A percentile compares a stretch with the other conserved stretches of the same genome.
phyloP scores from a whole-genome alignment of 2,797 vertebrate genomes.

The Novumbra hubbsi region DNA sequence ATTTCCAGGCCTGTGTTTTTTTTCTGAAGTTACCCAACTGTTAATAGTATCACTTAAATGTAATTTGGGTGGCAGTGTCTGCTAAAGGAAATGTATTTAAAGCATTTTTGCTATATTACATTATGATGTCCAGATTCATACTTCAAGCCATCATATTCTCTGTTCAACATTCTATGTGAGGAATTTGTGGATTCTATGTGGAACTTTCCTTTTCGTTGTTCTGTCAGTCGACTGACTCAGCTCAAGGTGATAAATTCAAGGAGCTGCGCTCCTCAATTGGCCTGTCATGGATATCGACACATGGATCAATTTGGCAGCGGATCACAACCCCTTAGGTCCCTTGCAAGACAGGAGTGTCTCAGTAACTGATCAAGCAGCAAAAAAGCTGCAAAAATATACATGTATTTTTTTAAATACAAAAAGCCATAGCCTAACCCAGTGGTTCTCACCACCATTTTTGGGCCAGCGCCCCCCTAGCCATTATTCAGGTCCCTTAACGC shows the following conservation, averaged over 20 bases:
- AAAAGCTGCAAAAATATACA: background rate
- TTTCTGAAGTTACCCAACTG: too few species aligned
- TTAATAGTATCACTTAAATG: too few species aligned
- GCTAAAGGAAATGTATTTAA: too few species aligned
- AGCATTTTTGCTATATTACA: background rate
- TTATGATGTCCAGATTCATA: background rate
- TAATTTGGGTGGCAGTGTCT: too few species aligned
- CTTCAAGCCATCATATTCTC: conserved; percentile 4
- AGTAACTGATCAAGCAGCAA: background rate
- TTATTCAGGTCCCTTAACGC: too few species aligned
- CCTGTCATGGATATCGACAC: conserved; percentile 4
- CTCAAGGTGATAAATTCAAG: background rate
- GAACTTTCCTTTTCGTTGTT: background rate
- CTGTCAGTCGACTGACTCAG: background rate
- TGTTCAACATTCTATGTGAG: background rate
- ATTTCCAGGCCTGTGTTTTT: too few species aligned
- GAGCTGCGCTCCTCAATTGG: conserved; percentile 6
- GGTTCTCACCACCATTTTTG: too few species aligned
- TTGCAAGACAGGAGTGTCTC: background rate
- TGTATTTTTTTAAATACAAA: background rate
- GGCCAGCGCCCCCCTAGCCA: too few species aligned
- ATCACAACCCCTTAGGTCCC: background rate
- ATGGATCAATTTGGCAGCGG: conserved; percentile 4
- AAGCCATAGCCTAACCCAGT: background rate
- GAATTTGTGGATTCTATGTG: background rate